Conservation (phyloP, 2,113 vertebrate genomes). For the Pteruthius melanotis region DNA sequence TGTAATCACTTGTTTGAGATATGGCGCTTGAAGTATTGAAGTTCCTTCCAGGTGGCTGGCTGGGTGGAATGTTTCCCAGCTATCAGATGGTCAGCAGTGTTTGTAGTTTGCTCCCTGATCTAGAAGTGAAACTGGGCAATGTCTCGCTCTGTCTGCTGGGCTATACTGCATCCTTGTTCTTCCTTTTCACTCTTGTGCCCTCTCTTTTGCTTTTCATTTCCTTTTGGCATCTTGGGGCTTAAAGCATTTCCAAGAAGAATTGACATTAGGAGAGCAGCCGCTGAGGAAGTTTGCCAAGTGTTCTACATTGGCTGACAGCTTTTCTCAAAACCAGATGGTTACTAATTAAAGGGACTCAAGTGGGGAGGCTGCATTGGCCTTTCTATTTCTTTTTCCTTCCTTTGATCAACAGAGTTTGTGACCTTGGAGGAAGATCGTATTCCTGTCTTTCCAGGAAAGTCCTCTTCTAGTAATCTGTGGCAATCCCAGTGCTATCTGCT, state of each 20-base stretch:
- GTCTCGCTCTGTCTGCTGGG: accelerated
- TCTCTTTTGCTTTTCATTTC: neutral
- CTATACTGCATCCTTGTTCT: neutral
- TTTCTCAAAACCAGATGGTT: constrained; percentile 44
- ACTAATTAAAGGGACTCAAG: constrained; percentile 47
- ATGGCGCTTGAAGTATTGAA: neutral
- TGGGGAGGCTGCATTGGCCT: neutral
- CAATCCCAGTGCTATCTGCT: neutral
- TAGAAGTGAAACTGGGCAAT: neutral
- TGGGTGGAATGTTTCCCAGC: neutral
- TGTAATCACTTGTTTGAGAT: neutral
- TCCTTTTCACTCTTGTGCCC: neutral
- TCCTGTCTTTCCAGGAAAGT: neutral
- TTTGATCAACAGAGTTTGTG: neutral
- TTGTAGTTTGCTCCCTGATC: neutral
- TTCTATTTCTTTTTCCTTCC: neutral
- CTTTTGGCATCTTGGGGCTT: neutral
- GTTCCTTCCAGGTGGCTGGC: neutral
- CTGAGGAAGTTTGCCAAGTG: constrained; percentile 16
- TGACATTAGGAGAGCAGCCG: constrained; percentile 22
- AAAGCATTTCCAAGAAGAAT: neutral
- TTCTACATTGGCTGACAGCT: constrained; percentile 10
- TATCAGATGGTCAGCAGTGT: accelerated
- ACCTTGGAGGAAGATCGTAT: neutral
- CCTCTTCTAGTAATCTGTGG: neutral